Conservation (phyloP, 2,888 invertebrate genomes). For the Zygogramma bicolorata region DNA sequence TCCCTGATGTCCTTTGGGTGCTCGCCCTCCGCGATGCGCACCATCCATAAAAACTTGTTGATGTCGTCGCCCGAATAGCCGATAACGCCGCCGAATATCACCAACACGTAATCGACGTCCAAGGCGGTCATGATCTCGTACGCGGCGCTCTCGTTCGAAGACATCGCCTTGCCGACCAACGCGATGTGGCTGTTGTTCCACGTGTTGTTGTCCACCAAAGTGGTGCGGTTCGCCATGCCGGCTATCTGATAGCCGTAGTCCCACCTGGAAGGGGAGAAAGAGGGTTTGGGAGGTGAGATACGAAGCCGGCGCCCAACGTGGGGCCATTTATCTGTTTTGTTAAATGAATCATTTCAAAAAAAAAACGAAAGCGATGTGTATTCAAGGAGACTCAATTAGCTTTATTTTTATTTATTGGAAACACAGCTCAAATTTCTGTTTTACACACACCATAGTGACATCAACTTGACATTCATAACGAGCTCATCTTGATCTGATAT, state of each 20-base stretch:
- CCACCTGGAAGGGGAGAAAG: constrained; percentile 50
- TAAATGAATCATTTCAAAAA: too few species aligned
- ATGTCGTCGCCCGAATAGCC: constrained; percentile 99
- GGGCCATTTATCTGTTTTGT: too few species aligned
- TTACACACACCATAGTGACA: too few species aligned
- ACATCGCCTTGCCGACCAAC: constrained; percentile 99
- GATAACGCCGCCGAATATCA: constrained; percentile 99
- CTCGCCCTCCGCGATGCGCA: constrained; percentile 99
- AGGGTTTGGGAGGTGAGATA: neutral
- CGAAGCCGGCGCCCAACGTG: neutral
- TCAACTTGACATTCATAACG: too few species aligned
- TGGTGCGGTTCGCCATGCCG: constrained; percentile 99
- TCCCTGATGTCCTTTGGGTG: constrained; percentile 98
- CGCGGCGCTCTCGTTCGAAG: constrained; percentile 96
- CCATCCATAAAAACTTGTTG: constrained; percentile 99
- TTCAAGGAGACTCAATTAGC: too few species aligned
- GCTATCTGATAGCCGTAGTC: constrained; percentile 81
- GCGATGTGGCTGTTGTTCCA: constrained; percentile 99
- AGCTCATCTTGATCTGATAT: too few species aligned
- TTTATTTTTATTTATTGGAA: too few species aligned
- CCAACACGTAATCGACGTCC: constrained; percentile 98
- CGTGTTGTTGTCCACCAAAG: constrained; percentile 98
- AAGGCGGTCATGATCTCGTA: constrained; percentile 97
- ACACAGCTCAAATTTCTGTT: too few species aligned
- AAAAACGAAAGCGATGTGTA: too few species aligned